Percentiles rank a stretch among this genome's conserved stretches.
These are phyloP conservation scores for Enteromius argenteus DNA, from an alignment of 2,797 vertebrate species.

Conservation along the genomic window DNA sequence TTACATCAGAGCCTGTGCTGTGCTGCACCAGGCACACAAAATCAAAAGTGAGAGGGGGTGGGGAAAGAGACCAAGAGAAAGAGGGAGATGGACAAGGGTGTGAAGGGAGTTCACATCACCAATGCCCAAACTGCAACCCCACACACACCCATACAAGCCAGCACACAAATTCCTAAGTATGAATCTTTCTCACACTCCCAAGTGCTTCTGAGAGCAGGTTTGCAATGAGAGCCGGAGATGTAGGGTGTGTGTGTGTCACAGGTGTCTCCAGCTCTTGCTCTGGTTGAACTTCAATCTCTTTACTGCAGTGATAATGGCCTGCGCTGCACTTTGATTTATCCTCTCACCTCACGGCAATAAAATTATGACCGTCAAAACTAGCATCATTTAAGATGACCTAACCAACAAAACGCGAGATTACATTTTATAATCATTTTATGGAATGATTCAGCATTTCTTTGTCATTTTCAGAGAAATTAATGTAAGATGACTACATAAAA, in stretches of 20 bases:
- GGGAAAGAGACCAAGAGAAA: neutral
- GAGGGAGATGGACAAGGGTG: slow-evolving; percentile 75
- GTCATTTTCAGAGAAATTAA: neutral
- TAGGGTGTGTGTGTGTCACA: slow-evolving; percentile 7
- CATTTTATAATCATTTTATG: neutral
- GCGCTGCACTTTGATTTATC: slow-evolving; percentile 30
- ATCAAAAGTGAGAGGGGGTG: slow-evolving; percentile 35
- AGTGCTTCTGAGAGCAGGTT: slow-evolving; percentile 18
- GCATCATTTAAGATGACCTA: neutral
- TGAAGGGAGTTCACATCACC: slow-evolving; percentile 84
- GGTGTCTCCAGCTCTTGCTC: slow-evolving; percentile 33
- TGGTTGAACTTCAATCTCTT: slow-evolving; percentile 49
- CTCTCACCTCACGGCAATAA: slow-evolving; percentile 39
- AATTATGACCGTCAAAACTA: slow-evolving; percentile 20
- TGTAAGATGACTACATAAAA: neutral
- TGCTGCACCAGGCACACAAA: slow-evolving; percentile 50
- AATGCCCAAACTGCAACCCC: slow-evolving; percentile 88
- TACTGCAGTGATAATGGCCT: slow-evolving; percentile 25
- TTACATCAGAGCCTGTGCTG: slow-evolving; percentile 46
- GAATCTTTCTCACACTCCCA: slow-evolving; percentile 72
- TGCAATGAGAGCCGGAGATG: slow-evolving; percentile 16
- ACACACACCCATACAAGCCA: slow-evolving; percentile 74
- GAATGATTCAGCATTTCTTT: slow-evolving; percentile 28
- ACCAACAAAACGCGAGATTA: neutral
- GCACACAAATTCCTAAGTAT: slow-evolving; percentile 81